Base-by-base conservation (phyloP, 2,888 invertebrate genomes). In the Troides oblongomaculatus region DNA sequence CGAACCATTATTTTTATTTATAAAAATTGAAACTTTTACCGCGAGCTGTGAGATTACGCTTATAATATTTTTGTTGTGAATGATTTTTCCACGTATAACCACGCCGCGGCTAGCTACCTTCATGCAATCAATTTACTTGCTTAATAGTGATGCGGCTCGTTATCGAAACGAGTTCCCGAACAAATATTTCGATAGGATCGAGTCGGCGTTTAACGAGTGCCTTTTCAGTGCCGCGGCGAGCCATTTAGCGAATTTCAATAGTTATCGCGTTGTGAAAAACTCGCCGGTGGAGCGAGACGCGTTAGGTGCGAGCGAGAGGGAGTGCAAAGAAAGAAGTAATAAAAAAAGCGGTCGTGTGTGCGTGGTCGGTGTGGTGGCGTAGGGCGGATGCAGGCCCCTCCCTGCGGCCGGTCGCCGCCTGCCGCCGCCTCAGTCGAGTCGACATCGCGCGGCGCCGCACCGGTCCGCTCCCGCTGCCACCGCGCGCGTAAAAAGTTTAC, bases 231-330 rank as follows among this genome's bases (percentile, higher is more conserved):
- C 88, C 88, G 90, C 88, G 88, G 90, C 86, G 89, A 91, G 87
- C 89, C 89, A 87, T 92, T 92, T 92, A 92, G 92, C 92, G 90
- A 92, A 92, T 92, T 92, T 92, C 92, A 91, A 92, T 92, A 92
- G 92, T 91, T 92, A 92, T 90, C 92, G 86, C 90, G 84, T 81
- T 84, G 89, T 91, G 92, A 92, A 92, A 92, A 91, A 91, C 91
- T 89, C 88, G 80, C 81, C 82, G 76, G 78, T 63, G 77, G 89
- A 90, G 81, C 80, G 86, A 81, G 90, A 90, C 81, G 76, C 74
- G 75, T 72, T 75, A 76, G 75, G 89, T 82, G 86, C 76, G 90
- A 91, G 86, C 83, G 87, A 84, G 91, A 91, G 83, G 86, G 81
- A 79, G 86, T 82, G 81, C 82, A 86, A 89, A 88, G 90, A 92